These are phyloP conservation scores for Toxonevra muliebris DNA, from an alignment of 2,888 invertebrate genomes.

Conservation along the genomic window DNA sequence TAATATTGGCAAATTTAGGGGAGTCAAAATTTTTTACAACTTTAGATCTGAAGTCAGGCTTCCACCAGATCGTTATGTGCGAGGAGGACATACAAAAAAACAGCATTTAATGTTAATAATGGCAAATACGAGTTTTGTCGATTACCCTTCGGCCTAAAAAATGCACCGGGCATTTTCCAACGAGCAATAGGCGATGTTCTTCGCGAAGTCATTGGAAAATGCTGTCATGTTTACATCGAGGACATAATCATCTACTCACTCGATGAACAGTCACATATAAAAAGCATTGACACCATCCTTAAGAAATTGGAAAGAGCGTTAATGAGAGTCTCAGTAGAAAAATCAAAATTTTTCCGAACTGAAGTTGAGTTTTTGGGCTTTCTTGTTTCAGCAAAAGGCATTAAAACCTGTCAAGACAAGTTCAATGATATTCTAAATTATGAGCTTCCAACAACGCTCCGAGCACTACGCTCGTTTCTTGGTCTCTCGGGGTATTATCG, in stretches of 20 bases:
- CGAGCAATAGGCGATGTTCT: conserved; percentile 19
- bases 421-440: conserved; percentile 32
- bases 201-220: conserved; percentile 16
- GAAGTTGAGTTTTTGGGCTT: conserved; percentile 31
- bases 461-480: conserved; percentile 25
- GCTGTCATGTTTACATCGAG: conserved; percentile 24
- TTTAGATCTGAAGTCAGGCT: conserved; percentile 23
- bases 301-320: conserved; percentile 6
- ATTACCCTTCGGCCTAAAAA: conserved; percentile 27
- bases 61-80: conserved; percentile 29
- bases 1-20: conserved; percentile 9
- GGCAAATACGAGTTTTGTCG: conserved; percentile 28
- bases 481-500: conserved; percentile 31
- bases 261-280: conserved; percentile 9
- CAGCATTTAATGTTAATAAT: conserved; percentile 24
- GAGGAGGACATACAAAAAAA: conserved; percentile 21
- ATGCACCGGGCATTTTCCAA: conserved; percentile 25
- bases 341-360: conserved; percentile 13
- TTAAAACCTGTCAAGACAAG: conserved; percentile 31
- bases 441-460: conserved; percentile 25
- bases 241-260: conserved; percentile 23
- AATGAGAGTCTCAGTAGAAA: conserved; percentile 10
- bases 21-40: conserved; percentile 25
- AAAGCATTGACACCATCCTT: neutral
- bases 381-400: conserved; percentile 27